A percentile compares a stretch with the other conserved stretches of the same genome.
phyloP scores from a whole-genome alignment of 2,797 vertebrate species.

The Hemibagrus guttatus region DNA sequence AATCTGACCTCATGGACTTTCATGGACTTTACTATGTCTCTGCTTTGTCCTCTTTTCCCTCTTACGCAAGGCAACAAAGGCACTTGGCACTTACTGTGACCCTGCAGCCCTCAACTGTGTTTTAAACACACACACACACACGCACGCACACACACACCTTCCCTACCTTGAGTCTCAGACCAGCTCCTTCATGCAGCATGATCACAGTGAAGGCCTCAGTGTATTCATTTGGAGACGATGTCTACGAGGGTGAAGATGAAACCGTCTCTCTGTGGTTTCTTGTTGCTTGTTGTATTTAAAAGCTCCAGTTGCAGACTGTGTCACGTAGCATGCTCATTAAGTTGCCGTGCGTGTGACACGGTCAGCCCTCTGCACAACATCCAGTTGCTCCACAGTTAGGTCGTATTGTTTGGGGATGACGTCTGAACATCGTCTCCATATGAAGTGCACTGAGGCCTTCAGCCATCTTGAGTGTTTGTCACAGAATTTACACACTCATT shows the following conservation, averaged over 20 bases:
- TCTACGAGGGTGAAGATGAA: neutral
- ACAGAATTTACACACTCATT: neutral
- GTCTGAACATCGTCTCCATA: neutral
- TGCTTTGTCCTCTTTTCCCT: neutral
- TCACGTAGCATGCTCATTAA: neutral
- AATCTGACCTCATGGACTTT: conserved; percentile 61
- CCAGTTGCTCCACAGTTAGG: neutral
- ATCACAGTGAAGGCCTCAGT: neutral
- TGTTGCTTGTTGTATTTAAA: neutral
- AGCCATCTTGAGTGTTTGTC: neutral
- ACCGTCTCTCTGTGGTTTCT: neutral
- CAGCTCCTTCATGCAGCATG: conserved; percentile 26
- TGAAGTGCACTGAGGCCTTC: neutral
- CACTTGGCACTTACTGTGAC: conserved; percentile 58
- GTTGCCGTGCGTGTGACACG: neutral
- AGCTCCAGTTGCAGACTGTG: neutral
- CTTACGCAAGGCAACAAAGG: conserved; percentile 46
- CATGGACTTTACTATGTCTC: conserved; percentile 41
- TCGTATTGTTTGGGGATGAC: neutral
- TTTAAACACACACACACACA: conserved; percentile 40
- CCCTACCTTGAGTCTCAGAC: conserved; percentile 37
- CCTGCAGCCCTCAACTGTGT: conserved; percentile 39
- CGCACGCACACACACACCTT: conserved; percentile 35
- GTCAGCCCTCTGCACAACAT: neutral
- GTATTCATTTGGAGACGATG: neutral